phyloP scores from a whole-genome alignment of 37 sponge, comb jelly and placozoan genomes.

The Lycopodina hypogea region DNA sequence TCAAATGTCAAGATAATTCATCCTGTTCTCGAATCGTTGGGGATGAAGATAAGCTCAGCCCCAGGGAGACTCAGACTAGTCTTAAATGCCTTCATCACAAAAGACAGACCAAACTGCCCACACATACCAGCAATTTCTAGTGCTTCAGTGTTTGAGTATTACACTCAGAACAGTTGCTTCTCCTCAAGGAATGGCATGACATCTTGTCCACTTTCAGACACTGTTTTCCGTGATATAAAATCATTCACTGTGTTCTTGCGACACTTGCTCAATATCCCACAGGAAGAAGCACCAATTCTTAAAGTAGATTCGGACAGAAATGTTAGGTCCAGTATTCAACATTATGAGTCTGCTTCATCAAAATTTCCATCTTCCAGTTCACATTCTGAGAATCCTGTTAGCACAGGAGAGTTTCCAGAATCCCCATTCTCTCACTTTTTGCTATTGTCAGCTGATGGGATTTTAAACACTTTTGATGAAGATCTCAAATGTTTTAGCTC shows the following conservation, averaged over 20 bases:
- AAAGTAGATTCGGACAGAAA: background rate
- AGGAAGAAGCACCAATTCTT: background rate
- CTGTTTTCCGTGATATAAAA: conserved; percentile 10
- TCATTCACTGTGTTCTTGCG: background rate
- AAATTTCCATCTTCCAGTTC: too few species aligned
- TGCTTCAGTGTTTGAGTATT: conserved; percentile 27
- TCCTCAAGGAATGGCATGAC: too few species aligned
- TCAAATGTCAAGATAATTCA: background rate
- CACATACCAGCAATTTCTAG: conserved; percentile 9
- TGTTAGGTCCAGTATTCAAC: too few species aligned
- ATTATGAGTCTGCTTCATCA: too few species aligned
- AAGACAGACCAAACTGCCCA: background rate
- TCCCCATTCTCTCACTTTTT: conserved; percentile 39
- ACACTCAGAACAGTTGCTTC: conserved; percentile 4
- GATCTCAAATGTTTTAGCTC: background rate
- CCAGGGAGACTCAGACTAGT: conserved; percentile 7
- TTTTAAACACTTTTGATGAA: conserved; percentile 32
- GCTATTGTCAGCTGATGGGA: conserved; percentile 45
- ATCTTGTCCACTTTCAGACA: conserved; percentile 1
- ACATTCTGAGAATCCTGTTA: background rate
- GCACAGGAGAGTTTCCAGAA: conserved; percentile 17
- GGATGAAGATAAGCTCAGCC: conserved; percentile 50
- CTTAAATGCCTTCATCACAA: conserved; percentile 14
- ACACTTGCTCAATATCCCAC: background rate
- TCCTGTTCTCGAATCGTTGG: conserved; percentile 27